Percentiles rank a stretch among this genome's conserved stretches.
Conservation (phyloP, 2,888 invertebrate genomes). For the Ditula angustiorana region DNA sequence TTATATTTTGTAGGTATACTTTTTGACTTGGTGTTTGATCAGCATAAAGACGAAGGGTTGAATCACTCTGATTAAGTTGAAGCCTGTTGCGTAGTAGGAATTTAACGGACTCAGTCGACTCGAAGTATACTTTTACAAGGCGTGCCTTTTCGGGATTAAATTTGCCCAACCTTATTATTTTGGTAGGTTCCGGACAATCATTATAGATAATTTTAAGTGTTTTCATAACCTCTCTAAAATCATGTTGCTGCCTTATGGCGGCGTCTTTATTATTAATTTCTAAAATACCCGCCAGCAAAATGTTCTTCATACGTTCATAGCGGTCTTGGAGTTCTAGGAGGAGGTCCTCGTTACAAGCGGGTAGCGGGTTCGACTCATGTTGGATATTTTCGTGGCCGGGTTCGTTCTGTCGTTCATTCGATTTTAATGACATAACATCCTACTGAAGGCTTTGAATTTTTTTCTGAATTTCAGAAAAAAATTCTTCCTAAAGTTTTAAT, state of each 20-base stretch:
- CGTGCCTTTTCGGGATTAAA: neutral
- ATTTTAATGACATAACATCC: neutral
- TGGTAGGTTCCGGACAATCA: conserved; percentile 2
- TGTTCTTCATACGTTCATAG: conserved; percentile 11
- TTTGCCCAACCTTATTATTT: conserved; percentile 7
- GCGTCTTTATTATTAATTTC: neutral
- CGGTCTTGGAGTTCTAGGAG: neutral
- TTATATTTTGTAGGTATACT: neutral
- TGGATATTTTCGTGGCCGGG: neutral
- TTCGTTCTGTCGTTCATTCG: neutral
- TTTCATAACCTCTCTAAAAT: neutral
- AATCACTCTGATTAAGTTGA: neutral
- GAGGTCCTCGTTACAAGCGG: conserved; percentile 10
- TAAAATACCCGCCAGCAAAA: conserved; percentile 2
- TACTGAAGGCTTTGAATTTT: conserved; percentile 3
- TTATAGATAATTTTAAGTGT: neutral
- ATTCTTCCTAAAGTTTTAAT: neutral
- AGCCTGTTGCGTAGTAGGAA: neutral
- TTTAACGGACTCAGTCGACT: conserved; percentile 2
- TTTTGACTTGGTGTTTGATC: neutral
- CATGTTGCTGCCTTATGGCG: neutral
- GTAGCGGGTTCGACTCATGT: neutral
- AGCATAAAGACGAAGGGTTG: neutral
- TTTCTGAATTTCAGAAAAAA: neutral
- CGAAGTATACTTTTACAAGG: neutral